A percentile compares a stretch with the other conserved stretches of the same genome.
phyloP scores from a whole-genome alignment of 2,113 vertebrate species.

The Esox niger region DNA sequence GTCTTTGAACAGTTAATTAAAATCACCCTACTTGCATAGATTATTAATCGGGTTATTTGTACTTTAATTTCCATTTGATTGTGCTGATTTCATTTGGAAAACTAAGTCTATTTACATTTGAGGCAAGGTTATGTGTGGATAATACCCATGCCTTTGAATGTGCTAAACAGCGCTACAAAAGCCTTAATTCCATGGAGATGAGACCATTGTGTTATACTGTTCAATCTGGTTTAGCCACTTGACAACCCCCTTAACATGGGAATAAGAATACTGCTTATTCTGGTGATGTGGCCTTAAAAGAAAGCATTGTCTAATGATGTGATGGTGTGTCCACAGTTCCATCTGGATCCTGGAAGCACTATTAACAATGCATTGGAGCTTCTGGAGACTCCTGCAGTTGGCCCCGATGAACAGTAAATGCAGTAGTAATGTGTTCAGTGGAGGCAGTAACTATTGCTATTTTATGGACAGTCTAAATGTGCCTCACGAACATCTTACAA shows the following conservation, averaged over 20 bases:
- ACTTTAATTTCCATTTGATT: slow-evolving; percentile 75
- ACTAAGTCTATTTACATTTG: slow-evolving; percentile 71
- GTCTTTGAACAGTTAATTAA: slow-evolving; percentile 68
- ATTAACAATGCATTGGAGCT: no score
- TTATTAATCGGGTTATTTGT: slow-evolving; percentile 70
- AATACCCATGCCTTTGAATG: slow-evolving; percentile 14
- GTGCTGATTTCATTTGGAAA: slow-evolving; percentile 60
- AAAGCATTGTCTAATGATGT: background rate
- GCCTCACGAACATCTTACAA: no score
- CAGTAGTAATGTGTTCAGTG: background rate
- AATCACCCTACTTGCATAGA: slow-evolving; percentile 65
- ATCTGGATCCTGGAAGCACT: no score
- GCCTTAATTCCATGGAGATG: slow-evolving; percentile 17
- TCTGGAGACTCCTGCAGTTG: no score
- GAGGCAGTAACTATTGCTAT: no score
- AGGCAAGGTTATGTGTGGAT: slow-evolving; percentile 28
- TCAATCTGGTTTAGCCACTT: background rate
- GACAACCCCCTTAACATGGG: background rate
- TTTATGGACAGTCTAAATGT: no score
- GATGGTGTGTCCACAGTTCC: no score
- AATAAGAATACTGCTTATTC: background rate
- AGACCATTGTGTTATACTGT: slow-evolving; percentile 17
- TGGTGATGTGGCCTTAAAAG: background rate
- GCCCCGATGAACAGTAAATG: no score
- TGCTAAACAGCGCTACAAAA: slow-evolving; percentile 15